Evolutionary conservation across 2,113 vertebrate genomes (phyloP), one percentile per base, ranked within the genome.

Genomic region (Eulemur macaco): DNA sequence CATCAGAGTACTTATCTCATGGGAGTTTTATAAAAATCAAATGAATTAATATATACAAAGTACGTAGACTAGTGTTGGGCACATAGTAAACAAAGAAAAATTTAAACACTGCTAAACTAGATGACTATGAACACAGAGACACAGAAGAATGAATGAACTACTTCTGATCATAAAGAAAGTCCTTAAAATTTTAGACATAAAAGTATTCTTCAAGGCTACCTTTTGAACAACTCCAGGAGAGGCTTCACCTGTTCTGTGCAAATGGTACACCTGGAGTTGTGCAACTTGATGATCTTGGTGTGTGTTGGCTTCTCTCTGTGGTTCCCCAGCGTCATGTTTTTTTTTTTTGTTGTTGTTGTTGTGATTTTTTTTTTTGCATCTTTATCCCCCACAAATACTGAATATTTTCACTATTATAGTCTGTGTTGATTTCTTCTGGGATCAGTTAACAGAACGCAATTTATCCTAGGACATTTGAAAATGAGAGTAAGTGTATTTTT

Each of bases 391-490:
- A 90, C 17, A 71, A 88, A 93, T 92, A 89, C 73, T 89, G 54
- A 93, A 52, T 96, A 86, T 76, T 42, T 96, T 97, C 86, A 84
- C 13, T 71, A 2, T 69, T 78, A 74, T 68, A 9, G 54, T 47
- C 20, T 91, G 18, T 86, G 93, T 18, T 90, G 64, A 94, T 93
- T 94, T 97, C 12, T 96, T 92, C 74, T 74, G 42, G 14, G 34
- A 83, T 39, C 68, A 23, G n/a, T 95, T 80, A 93, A 52, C 13
- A 82, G 54, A 96, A 58, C 17, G 45, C 8, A 94, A 39, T 91
- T 84, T 93, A 93, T 89, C 80, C 6, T 87, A 93, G 86, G 69
- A 95, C n/a, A 93, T 31, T 76, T 81, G 68, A 80, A 91, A 91
- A 89, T 29, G 86, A 96, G 94, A 95, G 74, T 45, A 89, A 47